Percentiles rank a stretch among this genome's conserved stretches.
Evolutionary conservation across 2,888 invertebrate species (phyloP).

Genomic region (Coecobrya sp.): DNA sequence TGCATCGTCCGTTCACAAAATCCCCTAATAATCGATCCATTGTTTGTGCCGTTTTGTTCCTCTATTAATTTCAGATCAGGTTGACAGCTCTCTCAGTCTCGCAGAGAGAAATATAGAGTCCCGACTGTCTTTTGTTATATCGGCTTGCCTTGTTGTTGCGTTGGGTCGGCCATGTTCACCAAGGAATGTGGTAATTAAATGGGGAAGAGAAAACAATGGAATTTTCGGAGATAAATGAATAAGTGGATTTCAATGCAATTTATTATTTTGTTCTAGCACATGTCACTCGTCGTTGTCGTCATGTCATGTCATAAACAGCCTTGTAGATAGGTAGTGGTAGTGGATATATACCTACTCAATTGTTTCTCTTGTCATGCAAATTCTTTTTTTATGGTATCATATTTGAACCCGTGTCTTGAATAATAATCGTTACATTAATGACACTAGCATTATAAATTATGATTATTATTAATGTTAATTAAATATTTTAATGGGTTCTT

Average conservation of each 20-base stretch:
- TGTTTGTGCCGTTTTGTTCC: not conserved
- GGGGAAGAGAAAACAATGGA: not conserved
- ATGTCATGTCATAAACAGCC: no score
- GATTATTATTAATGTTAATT: not conserved
- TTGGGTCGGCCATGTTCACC: not conserved
- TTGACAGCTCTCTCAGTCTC: not conserved
- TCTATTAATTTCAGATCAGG: slow-evolving; percentile 19
- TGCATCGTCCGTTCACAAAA: not conserved
- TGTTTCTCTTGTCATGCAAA: no score
- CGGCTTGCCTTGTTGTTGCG: no score
- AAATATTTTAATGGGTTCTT: slow-evolving; percentile 53
- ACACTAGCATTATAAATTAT: no score
- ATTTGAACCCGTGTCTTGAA: no score
- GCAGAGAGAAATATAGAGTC: not conserved
- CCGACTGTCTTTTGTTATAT: not conserved
- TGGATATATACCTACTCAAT: no score
- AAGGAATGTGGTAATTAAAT: not conserved
- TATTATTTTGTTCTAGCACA: no score
- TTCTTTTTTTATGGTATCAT: no score
- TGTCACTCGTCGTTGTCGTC: no score
- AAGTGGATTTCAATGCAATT: no score
- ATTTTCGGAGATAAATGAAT: not conserved
- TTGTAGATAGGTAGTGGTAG: no score
- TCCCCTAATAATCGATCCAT: not conserved
- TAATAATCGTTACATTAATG: no score